A percentile compares a stretch with the other conserved stretches of the same genome.
Evolutionary conservation across 2,888 invertebrate genomes (phyloP).

Genomic region (Drosophila recens): DNA sequence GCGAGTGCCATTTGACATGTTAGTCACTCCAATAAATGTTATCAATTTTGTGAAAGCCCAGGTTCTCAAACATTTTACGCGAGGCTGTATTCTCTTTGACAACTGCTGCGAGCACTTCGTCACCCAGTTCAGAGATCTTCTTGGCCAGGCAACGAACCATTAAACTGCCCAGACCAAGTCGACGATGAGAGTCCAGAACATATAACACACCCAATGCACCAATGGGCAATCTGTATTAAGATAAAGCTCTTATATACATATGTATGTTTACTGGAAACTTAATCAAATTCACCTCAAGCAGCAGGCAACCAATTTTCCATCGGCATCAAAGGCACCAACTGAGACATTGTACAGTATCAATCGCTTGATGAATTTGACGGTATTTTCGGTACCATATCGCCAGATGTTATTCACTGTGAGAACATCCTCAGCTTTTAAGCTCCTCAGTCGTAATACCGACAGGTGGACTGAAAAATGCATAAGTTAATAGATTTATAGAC

Average conservation of each 20-base stretch:
- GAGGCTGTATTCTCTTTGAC: conserved; percentile 17
- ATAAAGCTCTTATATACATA: background rate
- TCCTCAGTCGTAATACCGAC: conserved; percentile 60
- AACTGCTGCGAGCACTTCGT: conserved; percentile 18
- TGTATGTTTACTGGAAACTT: background rate
- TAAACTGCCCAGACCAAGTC: conserved; percentile 15
- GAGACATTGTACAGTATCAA: conserved; percentile 73
- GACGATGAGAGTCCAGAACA: conserved; percentile 11
- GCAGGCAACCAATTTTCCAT: conserved; percentile 78
- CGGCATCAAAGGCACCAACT: conserved; percentile 71
- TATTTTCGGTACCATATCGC: conserved; percentile 68
- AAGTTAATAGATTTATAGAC: background rate
- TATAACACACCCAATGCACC: conserved; percentile 14
- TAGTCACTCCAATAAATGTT: conserved; percentile 60
- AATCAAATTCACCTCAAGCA: conserved; percentile 67
- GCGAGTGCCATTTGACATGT: no score
- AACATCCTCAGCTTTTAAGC: conserved; percentile 62
- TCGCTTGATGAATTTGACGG: conserved; percentile 58
- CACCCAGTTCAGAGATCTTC: background rate
- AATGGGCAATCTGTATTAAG: conserved; percentile 2
- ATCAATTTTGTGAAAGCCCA: conserved; percentile 75
- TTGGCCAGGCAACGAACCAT: conserved; percentile 17
- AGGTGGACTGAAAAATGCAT: conserved; percentile 57
- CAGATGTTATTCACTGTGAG: conserved; percentile 69
- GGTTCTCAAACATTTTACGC: conserved; percentile 47